Percentiles rank a stretch among this genome's conserved stretches.
Conservation (phyloP, 35 echinoderm and acorn worm genomes). For the Apostichopus parvimensis region DNA sequence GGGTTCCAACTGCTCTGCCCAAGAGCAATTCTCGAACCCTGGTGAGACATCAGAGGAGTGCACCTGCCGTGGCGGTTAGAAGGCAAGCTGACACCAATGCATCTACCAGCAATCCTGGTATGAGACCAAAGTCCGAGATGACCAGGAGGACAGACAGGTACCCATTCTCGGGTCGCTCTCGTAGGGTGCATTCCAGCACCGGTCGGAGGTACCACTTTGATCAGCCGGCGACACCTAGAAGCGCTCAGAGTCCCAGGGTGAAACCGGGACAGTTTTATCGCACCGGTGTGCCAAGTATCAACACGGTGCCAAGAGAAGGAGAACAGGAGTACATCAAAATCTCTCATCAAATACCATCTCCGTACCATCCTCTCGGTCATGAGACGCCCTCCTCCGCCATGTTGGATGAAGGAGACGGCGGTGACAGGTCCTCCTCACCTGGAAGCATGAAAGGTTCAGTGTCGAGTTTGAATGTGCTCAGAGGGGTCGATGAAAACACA, state of each 20-base stretch:
- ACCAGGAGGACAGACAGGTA: not conserved
- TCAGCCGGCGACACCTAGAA: slow-evolving; percentile 45
- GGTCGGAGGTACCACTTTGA: slow-evolving; percentile 69
- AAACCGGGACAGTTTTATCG: slow-evolving; percentile 81
- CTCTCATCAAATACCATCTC: slow-evolving; percentile 72
- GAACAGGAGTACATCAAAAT: slow-evolving; percentile 83
- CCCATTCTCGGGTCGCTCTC: not conserved
- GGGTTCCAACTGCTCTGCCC: not conserved
- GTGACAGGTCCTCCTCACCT: not conserved
- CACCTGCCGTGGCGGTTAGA: not conserved
- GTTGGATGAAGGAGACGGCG: not conserved
- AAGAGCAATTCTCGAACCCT: not conserved
- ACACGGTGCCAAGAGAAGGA: slow-evolving; percentile 44
- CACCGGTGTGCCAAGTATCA: slow-evolving; percentile 79
- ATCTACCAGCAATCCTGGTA: not conserved
- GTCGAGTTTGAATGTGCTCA: slow-evolving; percentile 65
- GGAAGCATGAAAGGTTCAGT: slow-evolving; percentile 46
- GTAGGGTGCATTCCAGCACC: slow-evolving; percentile 68
- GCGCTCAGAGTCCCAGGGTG: slow-evolving; percentile 55
- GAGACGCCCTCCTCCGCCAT: not conserved
- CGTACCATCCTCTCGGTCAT: slow-evolving; percentile 1
- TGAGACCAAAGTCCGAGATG: slow-evolving; percentile 39
- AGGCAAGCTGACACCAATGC: not conserved
- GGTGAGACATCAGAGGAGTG: slow-evolving; percentile 2
- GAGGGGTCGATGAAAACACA: slow-evolving; percentile 40